A percentile compares a stretch with the other conserved stretches of the same genome.
phyloP scores from a whole-genome alignment of 2,888 invertebrate genomes.

The Microdon myrmicae region DNA sequence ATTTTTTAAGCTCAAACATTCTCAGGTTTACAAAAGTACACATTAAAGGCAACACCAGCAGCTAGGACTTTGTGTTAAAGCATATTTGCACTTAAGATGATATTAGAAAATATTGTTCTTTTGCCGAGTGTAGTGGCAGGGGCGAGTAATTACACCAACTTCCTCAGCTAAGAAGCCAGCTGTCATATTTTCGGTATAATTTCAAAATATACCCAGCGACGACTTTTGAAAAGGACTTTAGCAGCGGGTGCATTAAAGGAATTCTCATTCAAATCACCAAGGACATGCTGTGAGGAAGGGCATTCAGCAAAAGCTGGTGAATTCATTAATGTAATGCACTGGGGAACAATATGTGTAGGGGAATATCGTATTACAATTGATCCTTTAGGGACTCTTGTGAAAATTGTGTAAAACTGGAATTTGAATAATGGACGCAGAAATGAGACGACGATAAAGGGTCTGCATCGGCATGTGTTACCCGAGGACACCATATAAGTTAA shows the following conservation, averaged over 20 bases:
- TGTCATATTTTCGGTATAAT: slow-evolving; percentile 21
- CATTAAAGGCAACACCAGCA: neutral
- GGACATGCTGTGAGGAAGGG: neutral
- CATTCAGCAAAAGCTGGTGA: neutral
- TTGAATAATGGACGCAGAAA: too few relatives aligned
- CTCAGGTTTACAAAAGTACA: too few relatives aligned
- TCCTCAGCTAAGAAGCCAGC: slow-evolving; percentile 19
- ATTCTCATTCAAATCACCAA: neutral
- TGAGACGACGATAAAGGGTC: too few relatives aligned
- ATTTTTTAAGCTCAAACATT: too few relatives aligned
- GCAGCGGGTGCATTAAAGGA: neutral
- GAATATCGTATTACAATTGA: too few relatives aligned
- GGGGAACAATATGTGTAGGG: too few relatives aligned
- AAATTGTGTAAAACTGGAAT: too few relatives aligned
- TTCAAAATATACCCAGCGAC: slow-evolving; percentile 2
- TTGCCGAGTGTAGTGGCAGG: neutral
- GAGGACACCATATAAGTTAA: too few relatives aligned
- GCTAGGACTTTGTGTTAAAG: slow-evolving; percentile 2
- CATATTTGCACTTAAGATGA: slow-evolving; percentile 30
- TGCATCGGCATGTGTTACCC: too few relatives aligned
- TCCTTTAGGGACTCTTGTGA: too few relatives aligned
- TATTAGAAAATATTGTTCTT: slow-evolving; percentile 11
- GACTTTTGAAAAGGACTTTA: slow-evolving; percentile 2
- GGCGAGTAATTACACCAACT: neutral
- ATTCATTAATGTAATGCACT: slow-evolving; percentile 1